Percentiles rank a stretch among this genome's conserved stretches.
phyloP scores from a whole-genome alignment of 2,888 invertebrate genomes.

The Agelastica alni region DNA sequence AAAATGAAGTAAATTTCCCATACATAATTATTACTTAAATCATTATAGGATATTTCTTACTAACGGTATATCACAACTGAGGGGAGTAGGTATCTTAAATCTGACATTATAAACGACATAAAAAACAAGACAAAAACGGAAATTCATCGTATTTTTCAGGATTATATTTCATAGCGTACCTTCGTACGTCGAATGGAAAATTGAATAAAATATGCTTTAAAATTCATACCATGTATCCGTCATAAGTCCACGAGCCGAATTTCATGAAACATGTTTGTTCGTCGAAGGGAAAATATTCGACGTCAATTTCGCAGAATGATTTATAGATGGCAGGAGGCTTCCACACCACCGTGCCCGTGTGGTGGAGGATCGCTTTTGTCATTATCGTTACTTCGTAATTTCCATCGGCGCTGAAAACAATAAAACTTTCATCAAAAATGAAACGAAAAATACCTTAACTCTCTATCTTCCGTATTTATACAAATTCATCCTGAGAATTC shows the following conservation, averaged over 20 bases:
- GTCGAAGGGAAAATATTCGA: conserved; percentile 94
- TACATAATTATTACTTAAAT: too few relatives aligned
- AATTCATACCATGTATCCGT: conserved; percentile 84
- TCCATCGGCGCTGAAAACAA: conserved; percentile 82
- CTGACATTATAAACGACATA: too few relatives aligned
- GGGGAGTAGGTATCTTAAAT: too few relatives aligned
- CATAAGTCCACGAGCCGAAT: conserved; percentile 94
- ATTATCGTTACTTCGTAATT: conserved; percentile 98
- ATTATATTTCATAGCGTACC: conserved; percentile 3
- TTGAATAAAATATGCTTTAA: conserved; percentile 23
- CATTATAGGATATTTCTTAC: too few relatives aligned
- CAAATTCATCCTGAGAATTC: too few relatives aligned
- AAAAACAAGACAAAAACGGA: too few relatives aligned
- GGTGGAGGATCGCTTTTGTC: conserved; percentile 95
- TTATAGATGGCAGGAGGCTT: conserved; percentile 99
- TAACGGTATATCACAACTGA: too few relatives aligned
- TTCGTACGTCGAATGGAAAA: conserved; percentile 4
- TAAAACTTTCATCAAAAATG: background rate
- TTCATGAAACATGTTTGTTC: conserved; percentile 96
- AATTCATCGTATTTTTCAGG: too few relatives aligned
- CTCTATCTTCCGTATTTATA: too few relatives aligned
- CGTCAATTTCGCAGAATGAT: conserved; percentile 94
- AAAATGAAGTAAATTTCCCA: too few relatives aligned
- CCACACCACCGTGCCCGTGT: conserved; percentile 93
- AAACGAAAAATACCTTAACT: too few relatives aligned